Evolutionary conservation across 2,797 vertebrate genomes (phyloP).

Genomic region (Eulemur albifrons): DNA sequence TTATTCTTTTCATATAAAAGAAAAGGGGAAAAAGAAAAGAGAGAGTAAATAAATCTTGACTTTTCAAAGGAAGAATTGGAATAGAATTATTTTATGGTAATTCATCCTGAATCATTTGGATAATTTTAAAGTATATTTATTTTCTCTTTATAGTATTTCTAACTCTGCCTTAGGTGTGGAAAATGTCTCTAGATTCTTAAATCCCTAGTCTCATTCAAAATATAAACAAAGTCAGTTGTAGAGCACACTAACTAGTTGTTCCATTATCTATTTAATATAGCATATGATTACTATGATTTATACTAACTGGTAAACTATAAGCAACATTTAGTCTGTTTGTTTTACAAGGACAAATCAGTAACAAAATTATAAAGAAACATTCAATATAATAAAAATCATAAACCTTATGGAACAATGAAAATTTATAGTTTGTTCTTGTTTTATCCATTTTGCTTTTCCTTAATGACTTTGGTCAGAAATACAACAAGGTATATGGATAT

Average conservation of each 20-base stretch:
- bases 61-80: neutral
- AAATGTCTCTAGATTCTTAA: slow-evolving; percentile 55
- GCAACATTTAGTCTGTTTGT: slow-evolving; percentile 68
- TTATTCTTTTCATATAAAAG: neutral
- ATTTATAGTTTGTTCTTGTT: neutral
- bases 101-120: neutral
- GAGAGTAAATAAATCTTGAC: neutral
- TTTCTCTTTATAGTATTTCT: neutral
- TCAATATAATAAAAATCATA: slow-evolving; percentile 61
- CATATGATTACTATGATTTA: slow-evolving; percentile 60
- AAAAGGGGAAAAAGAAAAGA: neutral
- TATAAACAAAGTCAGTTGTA: slow-evolving; percentile 7
- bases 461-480: slow-evolving; percentile 63
- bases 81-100: neutral
- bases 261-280: slow-evolving; percentile 17
- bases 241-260: slow-evolving; percentile 55
- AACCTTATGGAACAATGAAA: slow-evolving; percentile 49
- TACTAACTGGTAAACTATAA: slow-evolving; percentile 50
- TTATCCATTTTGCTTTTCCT: slow-evolving; percentile 48
- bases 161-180: slow-evolving; percentile 1
- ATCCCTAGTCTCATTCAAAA: slow-evolving; percentile 55
- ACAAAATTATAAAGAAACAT: slow-evolving; percentile 65
- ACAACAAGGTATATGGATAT: slow-evolving; percentile 54
- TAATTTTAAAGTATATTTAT: neutral
- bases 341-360: slow-evolving; percentile 69